phyloP scores from a whole-genome alignment of 2,797 vertebrate species.

The Chaetodon trifasciatus region DNA sequence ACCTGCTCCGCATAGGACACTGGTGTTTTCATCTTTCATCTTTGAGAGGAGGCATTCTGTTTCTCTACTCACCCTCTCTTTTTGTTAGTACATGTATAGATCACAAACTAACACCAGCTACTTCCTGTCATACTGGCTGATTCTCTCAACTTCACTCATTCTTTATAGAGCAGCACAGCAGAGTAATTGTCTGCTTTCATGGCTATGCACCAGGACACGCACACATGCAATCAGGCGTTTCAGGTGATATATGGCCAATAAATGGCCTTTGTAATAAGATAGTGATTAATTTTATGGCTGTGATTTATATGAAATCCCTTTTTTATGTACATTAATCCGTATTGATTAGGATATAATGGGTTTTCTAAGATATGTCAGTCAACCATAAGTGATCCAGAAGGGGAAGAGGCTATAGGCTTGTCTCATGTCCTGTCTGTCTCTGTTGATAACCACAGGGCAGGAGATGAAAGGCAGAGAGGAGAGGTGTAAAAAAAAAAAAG shows the following conservation, averaged over 20 bases:
- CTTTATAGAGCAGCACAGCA: constrained; percentile 20
- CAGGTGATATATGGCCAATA: constrained; percentile 31
- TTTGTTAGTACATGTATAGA: not conserved
- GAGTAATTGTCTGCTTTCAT: constrained; percentile 10
- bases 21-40: constrained; percentile 18
- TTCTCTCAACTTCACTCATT: constrained; percentile 18
- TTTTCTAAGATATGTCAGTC: constrained; percentile 61
- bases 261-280: constrained; percentile 51
- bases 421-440: constrained; percentile 63
- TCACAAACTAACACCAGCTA: constrained; percentile 17
- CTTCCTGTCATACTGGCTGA: not conserved
- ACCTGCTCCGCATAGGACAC: constrained; percentile 20
- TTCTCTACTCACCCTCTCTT: not conserved
- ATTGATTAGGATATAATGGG: constrained; percentile 65
- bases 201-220: constrained; percentile 5
- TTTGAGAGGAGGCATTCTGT: constrained; percentile 10
- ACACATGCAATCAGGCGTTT: constrained; percentile 35
- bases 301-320: constrained; percentile 52
- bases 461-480: constrained; percentile 67
- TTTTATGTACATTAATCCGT: constrained; percentile 56
- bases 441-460: constrained; percentile 69
- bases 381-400: constrained; percentile 49
- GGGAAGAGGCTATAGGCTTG: constrained; percentile 35
- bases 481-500: constrained; percentile 52
- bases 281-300: constrained; percentile 59